Base-by-base conservation (phyloP, 2,797 vertebrate species). In the Cyprinella venusta region DNA sequence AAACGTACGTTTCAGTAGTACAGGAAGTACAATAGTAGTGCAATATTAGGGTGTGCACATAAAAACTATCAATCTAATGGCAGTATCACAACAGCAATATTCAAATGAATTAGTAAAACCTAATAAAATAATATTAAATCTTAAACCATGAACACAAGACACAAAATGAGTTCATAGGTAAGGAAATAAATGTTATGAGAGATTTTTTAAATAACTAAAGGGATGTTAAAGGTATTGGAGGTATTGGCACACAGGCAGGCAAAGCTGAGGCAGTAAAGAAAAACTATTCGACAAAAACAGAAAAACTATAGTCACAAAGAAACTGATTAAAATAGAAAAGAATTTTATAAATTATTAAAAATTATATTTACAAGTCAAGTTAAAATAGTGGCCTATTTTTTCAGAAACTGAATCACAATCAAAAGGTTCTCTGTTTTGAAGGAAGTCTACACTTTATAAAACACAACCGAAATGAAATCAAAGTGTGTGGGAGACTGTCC, bases 331-430 rank as follows among this genome's bases (percentile, higher is more conserved):
- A 26, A 69, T 18, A 64, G 5, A 72, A 38, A 61, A 76, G 64
- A 24, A 82, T 7, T 6, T 38, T 88, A 91, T 88, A 89, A 88
- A 89, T 89, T 89, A 88, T 76, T 84, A 38, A 38, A 38, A 63
- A 63, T 19, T 88, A 38, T 79, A 79, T 72, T 84, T 88, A 90
- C 87, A 89, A 19, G 38, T 79, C 69, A 72, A 77, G 45, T 52
- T 36, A 80, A 79, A 67, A 81, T 68, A 70, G 3, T 79, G 77
- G 68, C 45, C 77, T 38, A 16, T 56, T 75, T 48, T 19, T 71
- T 16, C 16, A 76, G 24, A 19, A 75, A 18, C 40, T 52, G n/a
- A 63, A 69, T 40, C 3, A 24, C 5, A 13, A 75, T 75, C 26
- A 68, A 69, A 38, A 30, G 12, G 21, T 72, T 24, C 52, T 69